A percentile compares a stretch with the other conserved stretches of the same genome.
phyloP scores from a whole-genome alignment of 2,113 vertebrate species.

The Paradoxurus hermaphroditus region DNA sequence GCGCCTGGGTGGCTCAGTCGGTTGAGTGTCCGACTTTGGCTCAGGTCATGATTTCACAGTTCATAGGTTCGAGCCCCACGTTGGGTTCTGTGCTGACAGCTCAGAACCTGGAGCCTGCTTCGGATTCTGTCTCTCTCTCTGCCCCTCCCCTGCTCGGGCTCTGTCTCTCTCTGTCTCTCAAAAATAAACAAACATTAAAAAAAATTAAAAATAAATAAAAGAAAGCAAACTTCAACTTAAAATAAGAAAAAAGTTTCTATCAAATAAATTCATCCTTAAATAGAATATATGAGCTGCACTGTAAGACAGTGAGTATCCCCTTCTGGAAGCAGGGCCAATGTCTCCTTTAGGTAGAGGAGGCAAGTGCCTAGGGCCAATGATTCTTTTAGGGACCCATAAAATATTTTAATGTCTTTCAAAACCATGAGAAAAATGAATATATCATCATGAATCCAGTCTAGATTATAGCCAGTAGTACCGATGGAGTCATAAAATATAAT shows the following conservation, averaged over 20 bases:
- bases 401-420: constrained; percentile 24
- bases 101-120: too few relatives aligned
- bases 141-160: too few relatives aligned
- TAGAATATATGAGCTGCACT: not conserved
- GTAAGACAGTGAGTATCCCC: not conserved
- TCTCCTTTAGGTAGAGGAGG: not conserved
- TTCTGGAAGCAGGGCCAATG: not conserved
- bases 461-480: not conserved
- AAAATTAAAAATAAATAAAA: not conserved
- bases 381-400: not conserved
- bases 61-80: too few relatives aligned
- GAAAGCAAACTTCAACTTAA: constrained; percentile 5
- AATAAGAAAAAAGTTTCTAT: not conserved
- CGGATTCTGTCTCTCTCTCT: too few relatives aligned
- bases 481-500: not conserved
- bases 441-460: not conserved
- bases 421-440: constrained; percentile 6
- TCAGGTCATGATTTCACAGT: too few relatives aligned
- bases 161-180: too few relatives aligned
- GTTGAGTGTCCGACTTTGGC: too few relatives aligned
- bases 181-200: too few relatives aligned
- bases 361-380: not conserved
- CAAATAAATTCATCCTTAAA: not conserved
- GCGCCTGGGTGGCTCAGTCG: too few relatives aligned
- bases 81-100: too few relatives aligned